A percentile compares a stretch with the other conserved stretches of the same genome.
These are phyloP conservation scores for Tragelaphus eurycerus DNA, from an alignment of 2,797 vertebrate species.

Conservation along the genomic window DNA sequence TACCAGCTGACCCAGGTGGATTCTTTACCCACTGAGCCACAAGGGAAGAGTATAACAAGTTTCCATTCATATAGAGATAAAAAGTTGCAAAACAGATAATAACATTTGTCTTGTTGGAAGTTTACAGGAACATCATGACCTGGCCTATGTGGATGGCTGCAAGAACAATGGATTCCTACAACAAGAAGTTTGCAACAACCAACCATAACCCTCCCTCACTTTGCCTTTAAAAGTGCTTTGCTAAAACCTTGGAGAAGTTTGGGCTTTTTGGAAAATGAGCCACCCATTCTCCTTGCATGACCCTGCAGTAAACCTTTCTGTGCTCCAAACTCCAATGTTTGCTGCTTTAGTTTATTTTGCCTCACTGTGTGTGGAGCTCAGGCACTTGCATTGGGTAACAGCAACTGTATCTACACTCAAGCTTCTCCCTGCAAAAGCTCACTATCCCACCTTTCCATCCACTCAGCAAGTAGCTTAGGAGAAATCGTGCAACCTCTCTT, in stretches of 20 bases:
- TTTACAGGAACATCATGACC: background rate
- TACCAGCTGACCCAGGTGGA: background rate
- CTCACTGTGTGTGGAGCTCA: background rate
- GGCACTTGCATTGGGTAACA: background rate
- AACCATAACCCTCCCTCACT: background rate
- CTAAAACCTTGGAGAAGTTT: background rate
- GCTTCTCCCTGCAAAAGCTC: too few relatives aligned
- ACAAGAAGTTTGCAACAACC: background rate
- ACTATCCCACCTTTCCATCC: rapidly evolving
- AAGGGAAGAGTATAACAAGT: background rate
- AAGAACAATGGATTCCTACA: background rate
- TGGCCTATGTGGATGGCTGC: background rate
- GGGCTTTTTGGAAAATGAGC: too few relatives aligned
- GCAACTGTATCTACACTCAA: background rate
- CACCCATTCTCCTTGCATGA: background rate
- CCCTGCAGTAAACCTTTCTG: background rate
- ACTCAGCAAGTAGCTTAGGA: background rate
- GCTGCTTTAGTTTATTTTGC: background rate
- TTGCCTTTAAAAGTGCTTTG: background rate
- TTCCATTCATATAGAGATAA: background rate
- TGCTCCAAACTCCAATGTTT: background rate
- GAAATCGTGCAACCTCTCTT: background rate
- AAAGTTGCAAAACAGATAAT: background rate
- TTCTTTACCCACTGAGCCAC: background rate
- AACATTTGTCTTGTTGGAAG: background rate